Percentiles rank a stretch among this genome's conserved stretches.
Evolutionary conservation across 2,113 vertebrate genomes (phyloP).

Genomic region (Prunella fulvescens): DNA sequence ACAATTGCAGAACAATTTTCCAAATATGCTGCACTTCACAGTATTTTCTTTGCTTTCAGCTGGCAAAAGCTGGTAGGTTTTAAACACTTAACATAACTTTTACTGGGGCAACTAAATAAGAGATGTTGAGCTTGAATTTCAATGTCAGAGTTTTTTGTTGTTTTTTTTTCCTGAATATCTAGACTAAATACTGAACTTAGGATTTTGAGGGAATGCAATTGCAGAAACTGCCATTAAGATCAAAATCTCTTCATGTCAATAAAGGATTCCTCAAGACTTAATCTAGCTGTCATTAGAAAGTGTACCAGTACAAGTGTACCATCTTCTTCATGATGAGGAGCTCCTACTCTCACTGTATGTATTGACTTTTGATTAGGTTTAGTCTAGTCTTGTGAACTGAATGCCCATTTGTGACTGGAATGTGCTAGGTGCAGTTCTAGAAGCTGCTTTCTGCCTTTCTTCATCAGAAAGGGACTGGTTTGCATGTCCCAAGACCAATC

Average conservation of each 20-base stretch:
- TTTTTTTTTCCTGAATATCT: background rate
- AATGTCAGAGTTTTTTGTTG: background rate
- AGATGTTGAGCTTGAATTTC: background rate
- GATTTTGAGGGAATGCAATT: background rate
- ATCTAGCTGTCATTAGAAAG: background rate
- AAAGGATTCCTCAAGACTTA: background rate
- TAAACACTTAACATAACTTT: background rate
- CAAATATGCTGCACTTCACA: background rate
- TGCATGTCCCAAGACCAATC: accelerated
- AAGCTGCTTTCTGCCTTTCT: background rate
- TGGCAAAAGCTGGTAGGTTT: background rate
- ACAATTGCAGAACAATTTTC: background rate
- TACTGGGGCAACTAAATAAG: background rate
- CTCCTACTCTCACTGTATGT: background rate
- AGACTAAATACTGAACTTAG: background rate
- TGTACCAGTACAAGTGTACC: background rate
- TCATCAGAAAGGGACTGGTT: background rate
- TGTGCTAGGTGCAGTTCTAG: background rate
- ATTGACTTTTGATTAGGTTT: background rate
- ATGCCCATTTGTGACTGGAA: background rate
- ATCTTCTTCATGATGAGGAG: background rate
- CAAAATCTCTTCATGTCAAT: background rate
- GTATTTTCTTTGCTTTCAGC: background rate
- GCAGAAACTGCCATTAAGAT: background rate
- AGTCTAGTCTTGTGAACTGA: background rate